Evolutionary conservation across 2,797 vertebrate genomes (phyloP).

Genomic region (Pangasius mekongensis): DNA sequence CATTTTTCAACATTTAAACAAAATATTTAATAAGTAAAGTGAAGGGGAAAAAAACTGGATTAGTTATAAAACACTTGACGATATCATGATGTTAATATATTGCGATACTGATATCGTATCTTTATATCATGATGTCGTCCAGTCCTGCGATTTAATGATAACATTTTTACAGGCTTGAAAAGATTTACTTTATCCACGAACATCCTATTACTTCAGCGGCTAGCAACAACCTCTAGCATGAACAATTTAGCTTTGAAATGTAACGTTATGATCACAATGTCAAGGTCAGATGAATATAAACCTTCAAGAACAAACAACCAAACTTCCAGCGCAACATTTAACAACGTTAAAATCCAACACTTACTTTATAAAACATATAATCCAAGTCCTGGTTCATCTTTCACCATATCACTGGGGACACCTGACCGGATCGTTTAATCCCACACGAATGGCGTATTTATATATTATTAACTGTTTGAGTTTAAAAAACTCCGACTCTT

Average conservation of each 20-base stretch:
- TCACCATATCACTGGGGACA: slow-evolving; percentile 37
- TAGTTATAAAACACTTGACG: not conserved
- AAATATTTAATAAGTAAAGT: not conserved
- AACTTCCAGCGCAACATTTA: not conserved
- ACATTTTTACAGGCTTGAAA: not conserved
- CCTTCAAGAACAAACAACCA: not conserved
- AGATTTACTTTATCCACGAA: not conserved
- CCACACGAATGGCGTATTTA: slow-evolving; percentile 48
- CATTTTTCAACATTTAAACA: too few species aligned
- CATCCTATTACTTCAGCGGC: not conserved
- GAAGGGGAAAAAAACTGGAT: not conserved
- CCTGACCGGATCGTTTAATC: slow-evolving; percentile 50
- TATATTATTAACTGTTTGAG: not conserved
- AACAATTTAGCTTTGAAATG: not conserved
- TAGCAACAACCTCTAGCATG: not conserved
- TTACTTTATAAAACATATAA: slow-evolving; percentile 85
- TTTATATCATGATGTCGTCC: too few species aligned
- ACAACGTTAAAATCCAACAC: slow-evolving; percentile 59
- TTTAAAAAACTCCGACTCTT: not conserved
- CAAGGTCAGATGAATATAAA: not conserved
- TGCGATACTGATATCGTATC: not conserved
- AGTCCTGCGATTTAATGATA: not conserved
- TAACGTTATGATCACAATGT: not conserved
- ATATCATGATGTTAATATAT: not conserved
- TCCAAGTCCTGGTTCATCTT: slow-evolving; percentile 81